A percentile compares a stretch with the other conserved stretches of the same genome.
These are phyloP conservation scores for Enteromius fasciolatus DNA, from an alignment of 2,797 vertebrate genomes.

Conservation along the genomic window DNA sequence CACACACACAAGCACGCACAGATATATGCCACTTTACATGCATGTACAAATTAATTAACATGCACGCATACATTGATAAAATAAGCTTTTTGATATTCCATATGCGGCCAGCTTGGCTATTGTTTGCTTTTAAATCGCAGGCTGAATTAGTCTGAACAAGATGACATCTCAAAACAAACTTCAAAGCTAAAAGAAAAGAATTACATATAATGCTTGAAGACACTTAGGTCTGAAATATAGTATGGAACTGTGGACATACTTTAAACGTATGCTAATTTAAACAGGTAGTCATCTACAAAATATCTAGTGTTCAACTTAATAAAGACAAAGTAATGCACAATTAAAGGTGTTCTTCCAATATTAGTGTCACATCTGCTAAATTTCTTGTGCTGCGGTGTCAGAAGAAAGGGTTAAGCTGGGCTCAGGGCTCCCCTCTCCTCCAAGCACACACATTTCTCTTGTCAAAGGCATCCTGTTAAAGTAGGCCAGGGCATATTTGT, in stretches of 20 bases:
- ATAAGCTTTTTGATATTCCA: slow-evolving; percentile 61
- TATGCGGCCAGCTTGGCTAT: slow-evolving; percentile 64
- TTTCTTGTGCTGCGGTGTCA: neutral
- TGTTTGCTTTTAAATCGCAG: neutral
- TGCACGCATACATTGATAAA: slow-evolving; percentile 47
- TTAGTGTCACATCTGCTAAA: neutral
- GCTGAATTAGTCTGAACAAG: neutral
- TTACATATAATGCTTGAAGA: neutral
- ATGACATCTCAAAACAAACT: slow-evolving; percentile 5
- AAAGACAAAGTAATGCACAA: neutral
- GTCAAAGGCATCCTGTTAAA: slow-evolving; percentile 76
- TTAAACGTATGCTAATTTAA: neutral
- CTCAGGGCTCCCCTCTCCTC: slow-evolving; percentile 16
- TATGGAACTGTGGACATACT: neutral
- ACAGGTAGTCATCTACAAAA: neutral
- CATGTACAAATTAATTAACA: slow-evolving; percentile 29
- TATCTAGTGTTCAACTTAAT: neutral
- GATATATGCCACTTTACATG: slow-evolving; percentile 2
- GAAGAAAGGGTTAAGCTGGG: slow-evolving; percentile 40
- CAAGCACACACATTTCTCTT: slow-evolving; percentile 65
- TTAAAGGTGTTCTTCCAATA: neutral
- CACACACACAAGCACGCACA: neutral
- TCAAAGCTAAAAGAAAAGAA: neutral
- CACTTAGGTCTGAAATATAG: slow-evolving; percentile 18
- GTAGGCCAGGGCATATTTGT: slow-evolving; percentile 70